Percentiles rank a stretch among this genome's conserved stretches.
These are phyloP conservation scores for Schizopygopsis pylzovi DNA, from an alignment of 2,797 vertebrate genomes.

Conservation along the genomic window DNA sequence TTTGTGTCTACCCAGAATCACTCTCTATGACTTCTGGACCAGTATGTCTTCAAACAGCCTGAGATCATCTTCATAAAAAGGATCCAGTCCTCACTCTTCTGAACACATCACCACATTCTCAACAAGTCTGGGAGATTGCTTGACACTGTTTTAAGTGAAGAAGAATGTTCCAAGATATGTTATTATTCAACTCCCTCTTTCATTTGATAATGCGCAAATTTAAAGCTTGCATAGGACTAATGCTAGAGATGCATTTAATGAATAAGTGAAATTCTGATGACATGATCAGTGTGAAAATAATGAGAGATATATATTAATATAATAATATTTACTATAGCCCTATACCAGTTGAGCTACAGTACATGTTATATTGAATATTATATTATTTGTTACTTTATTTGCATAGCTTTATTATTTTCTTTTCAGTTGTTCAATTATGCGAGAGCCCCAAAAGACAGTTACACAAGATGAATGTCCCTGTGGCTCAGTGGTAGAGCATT, in stretches of 20 bases:
- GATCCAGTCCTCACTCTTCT: neutral
- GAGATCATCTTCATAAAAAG: constrained; percentile 65
- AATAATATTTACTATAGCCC: neutral
- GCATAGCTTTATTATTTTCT: neutral
- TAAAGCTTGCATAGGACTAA: neutral
- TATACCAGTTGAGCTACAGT: neutral
- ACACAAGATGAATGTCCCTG: neutral
- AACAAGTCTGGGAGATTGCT: neutral
- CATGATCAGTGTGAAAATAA: neutral
- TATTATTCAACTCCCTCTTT: constrained; percentile 9
- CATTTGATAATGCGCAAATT: constrained; percentile 4
- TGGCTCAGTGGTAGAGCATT: no score
- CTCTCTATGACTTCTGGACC: constrained; percentile 16
- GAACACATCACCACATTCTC: neutral
- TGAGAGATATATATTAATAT: neutral
- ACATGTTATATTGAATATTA: no score
- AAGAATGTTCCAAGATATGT: neutral
- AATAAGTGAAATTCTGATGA: neutral
- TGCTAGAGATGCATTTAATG: neutral
- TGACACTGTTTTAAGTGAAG: neutral
- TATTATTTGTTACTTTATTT: neutral
- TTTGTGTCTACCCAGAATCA: constrained; percentile 15
- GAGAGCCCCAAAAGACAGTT: neutral
- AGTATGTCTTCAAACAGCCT: constrained; percentile 55
- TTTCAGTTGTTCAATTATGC: neutral